These are phyloP conservation scores for Channallabes apus DNA, from an alignment of 2,797 vertebrate genomes.

Conservation along the genomic window DNA sequence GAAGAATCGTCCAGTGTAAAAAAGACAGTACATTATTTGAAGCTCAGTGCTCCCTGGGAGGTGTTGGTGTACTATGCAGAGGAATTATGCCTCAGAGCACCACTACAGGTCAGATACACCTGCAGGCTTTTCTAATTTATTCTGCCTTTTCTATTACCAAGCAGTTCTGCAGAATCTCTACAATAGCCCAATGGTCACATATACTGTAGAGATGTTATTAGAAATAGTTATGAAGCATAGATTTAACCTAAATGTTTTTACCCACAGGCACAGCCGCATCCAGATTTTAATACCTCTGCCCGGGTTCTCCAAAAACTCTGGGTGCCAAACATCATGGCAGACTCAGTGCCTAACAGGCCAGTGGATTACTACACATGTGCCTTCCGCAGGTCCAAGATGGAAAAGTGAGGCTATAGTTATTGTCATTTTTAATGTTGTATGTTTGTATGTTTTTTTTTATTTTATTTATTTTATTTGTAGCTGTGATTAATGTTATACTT, in stretches of 20 bases:
- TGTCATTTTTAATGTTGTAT: not conserved
- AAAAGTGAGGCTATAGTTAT: slow-evolving; percentile 61
- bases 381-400: slow-evolving; percentile 77
- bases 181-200: not conserved
- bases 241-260: not conserved
- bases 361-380: slow-evolving; percentile 78
- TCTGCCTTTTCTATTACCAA: not conserved
- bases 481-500: not conserved
- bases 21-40: slow-evolving; percentile 76
- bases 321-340: slow-evolving; percentile 72
- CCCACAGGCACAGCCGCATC: slow-evolving; percentile 72
- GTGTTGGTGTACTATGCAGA: slow-evolving; percentile 74
- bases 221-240: not conserved
- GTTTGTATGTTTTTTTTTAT: not conserved
- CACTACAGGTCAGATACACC: slow-evolving; percentile 68
- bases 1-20: slow-evolving; percentile 73
- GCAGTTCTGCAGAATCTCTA: not conserved
- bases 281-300: slow-evolving; percentile 72
- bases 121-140: not conserved
- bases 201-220: not conserved
- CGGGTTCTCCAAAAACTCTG: slow-evolving; percentile 67
- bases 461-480: not conserved
- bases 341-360: slow-evolving; percentile 74
- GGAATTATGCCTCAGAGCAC: slow-evolving; percentile 76
- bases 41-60: slow-evolving; percentile 77